Evolutionary conservation across 1,140 invertebrate genomes (phyloP), one percentile per base, ranked within the genome.

Genomic region (Heliconius hermathena): DNA sequence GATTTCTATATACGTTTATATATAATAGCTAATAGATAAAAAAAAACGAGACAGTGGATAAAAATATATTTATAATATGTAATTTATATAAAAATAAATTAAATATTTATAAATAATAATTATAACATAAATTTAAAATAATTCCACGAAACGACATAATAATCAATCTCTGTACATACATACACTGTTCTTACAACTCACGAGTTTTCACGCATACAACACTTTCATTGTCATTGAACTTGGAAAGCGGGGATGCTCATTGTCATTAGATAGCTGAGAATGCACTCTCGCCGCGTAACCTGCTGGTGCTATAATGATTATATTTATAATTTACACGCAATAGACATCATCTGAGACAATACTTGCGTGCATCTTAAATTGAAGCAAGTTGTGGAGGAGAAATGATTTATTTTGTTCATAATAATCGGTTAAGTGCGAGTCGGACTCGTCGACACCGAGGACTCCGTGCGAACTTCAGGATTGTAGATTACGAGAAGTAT

Each of bases 191-290:
- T 76, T 71, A 41, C 74, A 54, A 36, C 66, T 52, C 80, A 86
- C 86, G 84, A 88, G 88, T 91, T 94, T 92, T 92, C 92, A 93
- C 91, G 88, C 90, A 89, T 87, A 83, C 87, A 86, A 87, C 84
- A 93, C 93, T 94, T 93, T 94, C 93, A 87, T 93, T 94, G 91
- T 90, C 91, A 93, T 89, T 94, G 91, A 94, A 93, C 91, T 93
- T 94, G 89, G 92, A 93, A 93, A 94, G 93, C 91, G 91, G 88
- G 88, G 90, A 91, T 91, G 89, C 84, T 88, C 89, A 92, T 94
- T 94, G 92, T 94, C 90, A 86, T 89, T 87, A 90, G 88, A 90
- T 89, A 81, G 83, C 87, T 90, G 89, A 84, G 91, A 94, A 93
- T 93, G 90, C 91, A 91, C 92, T 94, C 92, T 94, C 92, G 87